Evolutionary conservation across 2,797 vertebrate species (phyloP).

Genomic region (Thunnus albacares): DNA sequence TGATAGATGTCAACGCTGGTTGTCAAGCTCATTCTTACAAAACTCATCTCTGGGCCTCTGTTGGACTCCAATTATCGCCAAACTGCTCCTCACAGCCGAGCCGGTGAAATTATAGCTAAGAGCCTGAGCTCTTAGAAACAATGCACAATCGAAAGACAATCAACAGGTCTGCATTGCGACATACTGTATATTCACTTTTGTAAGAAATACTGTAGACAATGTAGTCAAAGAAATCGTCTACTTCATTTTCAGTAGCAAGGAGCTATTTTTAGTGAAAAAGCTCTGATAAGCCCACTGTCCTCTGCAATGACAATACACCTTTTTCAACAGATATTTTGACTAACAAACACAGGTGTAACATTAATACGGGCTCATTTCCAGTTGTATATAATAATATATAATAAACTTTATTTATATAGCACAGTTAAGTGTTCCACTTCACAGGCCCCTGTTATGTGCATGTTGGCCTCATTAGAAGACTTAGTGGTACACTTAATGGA

Average conservation of each 20-base stretch:
- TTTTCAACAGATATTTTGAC: too few relatives aligned
- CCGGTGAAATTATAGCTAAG: background rate
- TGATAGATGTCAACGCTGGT: constrained; percentile 11
- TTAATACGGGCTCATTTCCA: too few relatives aligned
- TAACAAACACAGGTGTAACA: too few relatives aligned
- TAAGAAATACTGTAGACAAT: background rate
- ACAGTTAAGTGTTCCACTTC: background rate
- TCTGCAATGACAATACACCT: too few relatives aligned
- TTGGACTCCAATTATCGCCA: constrained; percentile 9
- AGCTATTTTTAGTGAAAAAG: too few relatives aligned
- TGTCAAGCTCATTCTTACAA: constrained; percentile 18
- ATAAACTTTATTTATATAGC: too few relatives aligned
- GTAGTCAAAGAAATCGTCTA: too few relatives aligned
- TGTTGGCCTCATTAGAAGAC: too few relatives aligned
- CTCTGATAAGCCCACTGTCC: too few relatives aligned
- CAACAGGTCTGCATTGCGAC: background rate
- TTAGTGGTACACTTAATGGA: background rate
- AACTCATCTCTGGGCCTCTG: background rate
- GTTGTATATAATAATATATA: too few relatives aligned
- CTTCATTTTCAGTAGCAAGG: too few relatives aligned
- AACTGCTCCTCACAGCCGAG: background rate
- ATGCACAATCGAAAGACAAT: background rate
- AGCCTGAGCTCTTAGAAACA: background rate
- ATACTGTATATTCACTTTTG: background rate
- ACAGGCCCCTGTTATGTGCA: background rate